Percentiles rank a stretch among this genome's conserved stretches.
These are phyloP conservation scores for Grallaria varia DNA, from an alignment of 2,113 vertebrate species.

Conservation along the genomic window DNA sequence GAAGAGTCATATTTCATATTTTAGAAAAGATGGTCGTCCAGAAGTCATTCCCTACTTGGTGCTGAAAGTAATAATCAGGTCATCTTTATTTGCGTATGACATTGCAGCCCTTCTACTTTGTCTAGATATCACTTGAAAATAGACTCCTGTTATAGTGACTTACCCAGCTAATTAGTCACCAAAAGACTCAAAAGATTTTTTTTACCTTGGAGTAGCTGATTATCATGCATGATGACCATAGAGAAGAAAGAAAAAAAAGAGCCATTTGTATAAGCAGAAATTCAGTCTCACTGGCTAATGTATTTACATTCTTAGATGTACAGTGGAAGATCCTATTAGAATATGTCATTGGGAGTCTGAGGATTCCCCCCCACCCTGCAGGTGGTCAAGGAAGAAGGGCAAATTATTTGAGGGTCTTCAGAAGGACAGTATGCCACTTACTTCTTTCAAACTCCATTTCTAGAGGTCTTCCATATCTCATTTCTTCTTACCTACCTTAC, in stretches of 20 bases:
- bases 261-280: not conserved
- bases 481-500: not conserved
- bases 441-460: not conserved
- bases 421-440: not conserved
- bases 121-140: not conserved
- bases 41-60: not conserved
- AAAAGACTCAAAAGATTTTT: not conserved
- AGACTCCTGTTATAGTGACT: not conserved
- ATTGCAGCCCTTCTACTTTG: not conserved
- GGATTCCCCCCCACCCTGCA: fast-evolving
- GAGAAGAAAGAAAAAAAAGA: not conserved
- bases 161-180: not conserved
- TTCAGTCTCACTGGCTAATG: not conserved
- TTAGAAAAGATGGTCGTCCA: not conserved
- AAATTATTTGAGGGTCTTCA: not conserved
- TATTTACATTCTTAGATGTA: not conserved
- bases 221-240: not conserved
- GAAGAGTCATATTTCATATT: not conserved
- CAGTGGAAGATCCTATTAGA: not conserved
- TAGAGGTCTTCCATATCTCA: fast-evolving
- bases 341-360: not conserved
- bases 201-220: not conserved
- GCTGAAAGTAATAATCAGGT: not conserved
- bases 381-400: not conserved
- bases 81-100: not conserved